Conservation (phyloP, 2,113 vertebrate species). For the Burhinus bistriatus region DNA sequence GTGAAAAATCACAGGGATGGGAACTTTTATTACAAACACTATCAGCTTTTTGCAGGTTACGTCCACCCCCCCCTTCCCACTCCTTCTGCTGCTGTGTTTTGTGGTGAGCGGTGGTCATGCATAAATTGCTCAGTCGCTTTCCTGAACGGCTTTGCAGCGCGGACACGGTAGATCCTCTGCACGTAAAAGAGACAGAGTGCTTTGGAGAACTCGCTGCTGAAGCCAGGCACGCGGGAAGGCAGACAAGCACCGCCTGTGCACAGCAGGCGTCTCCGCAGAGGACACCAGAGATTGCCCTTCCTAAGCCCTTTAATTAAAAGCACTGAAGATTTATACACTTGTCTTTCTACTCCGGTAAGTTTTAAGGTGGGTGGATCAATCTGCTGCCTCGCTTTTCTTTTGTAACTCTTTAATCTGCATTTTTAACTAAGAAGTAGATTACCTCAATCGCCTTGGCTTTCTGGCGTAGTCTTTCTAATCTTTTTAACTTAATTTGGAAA, state of each 20-base stretch:
- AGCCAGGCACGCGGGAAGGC: neutral
- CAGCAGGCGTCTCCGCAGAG: accelerated
- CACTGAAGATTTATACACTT: neutral
- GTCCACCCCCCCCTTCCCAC: neutral
- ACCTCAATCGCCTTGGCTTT: neutral
- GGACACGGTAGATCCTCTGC: neutral
- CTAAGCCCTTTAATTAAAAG: neutral
- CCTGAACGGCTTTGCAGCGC: accelerated
- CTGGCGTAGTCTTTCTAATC: accelerated
- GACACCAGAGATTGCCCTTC: neutral
- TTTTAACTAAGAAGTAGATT: neutral
- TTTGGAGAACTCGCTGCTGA: neutral
- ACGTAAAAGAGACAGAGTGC: neutral
- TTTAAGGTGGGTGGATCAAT: neutral
- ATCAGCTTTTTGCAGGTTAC: neutral
- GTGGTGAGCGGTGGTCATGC: neutral
- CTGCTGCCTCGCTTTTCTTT: neutral
- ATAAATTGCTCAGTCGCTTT: accelerated
- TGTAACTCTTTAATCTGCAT: neutral
- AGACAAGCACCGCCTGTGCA: neutral
- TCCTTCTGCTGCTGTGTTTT: neutral
- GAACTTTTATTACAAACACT: no score
- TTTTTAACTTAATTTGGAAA: neutral
- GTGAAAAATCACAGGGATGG: neutral
- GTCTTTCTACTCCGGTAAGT: neutral